Base-by-base conservation (phyloP, 1,140 invertebrate genomes). In the Laodelphax striatellus region DNA sequence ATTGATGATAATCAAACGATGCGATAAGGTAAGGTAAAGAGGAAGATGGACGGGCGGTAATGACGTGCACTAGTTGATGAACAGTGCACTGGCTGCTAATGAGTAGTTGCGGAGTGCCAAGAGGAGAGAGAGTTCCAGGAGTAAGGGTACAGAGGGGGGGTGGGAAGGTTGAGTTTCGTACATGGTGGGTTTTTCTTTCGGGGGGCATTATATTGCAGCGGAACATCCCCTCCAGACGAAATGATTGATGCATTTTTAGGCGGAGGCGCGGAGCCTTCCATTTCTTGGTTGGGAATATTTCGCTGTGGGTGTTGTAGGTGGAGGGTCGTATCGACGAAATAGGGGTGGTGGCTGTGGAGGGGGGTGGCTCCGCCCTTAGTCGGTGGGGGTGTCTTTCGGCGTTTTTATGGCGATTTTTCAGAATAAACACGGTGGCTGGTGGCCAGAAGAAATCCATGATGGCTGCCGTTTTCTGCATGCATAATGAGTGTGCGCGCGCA, bases 391-490 rank as follows among this genome's bases (percentile, higher is more conserved):
- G 59, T 60, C 59, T 60, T 60, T 60, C 52, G n/a, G n/a, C 31
- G 34, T 60, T 60, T 60, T 60, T 60, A 54, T 54, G 59, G 59
- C 19, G 59, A 19, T 55, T 55, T 60, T 60, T 60, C 55, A 55
- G 38, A 50, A 50, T 60, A 60, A 60, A 50, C 19, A 60, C 31
- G 59, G 59, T 50, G 21, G 59, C 52, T 43, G 34, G 19, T 38
- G 21, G 22, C 59, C 42, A 52, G 59, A 60, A 60, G 59, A 60
- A 60, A 60, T 60, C 59, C 59, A 60, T 60, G 59, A 60, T 60
- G 59, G 59, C 59, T 44, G 59, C 59, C 59, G 59, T 60, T 60
- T 60, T 60, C 52, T 60, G 59, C 52, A 44, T 54, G 52, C 59
- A 60, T 60, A 60, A 60, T 60, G 46, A 42, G 52, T 13, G 38